phyloP scores from a whole-genome alignment of 2,113 vertebrate genomes.

The Panurus biarmicus region DNA sequence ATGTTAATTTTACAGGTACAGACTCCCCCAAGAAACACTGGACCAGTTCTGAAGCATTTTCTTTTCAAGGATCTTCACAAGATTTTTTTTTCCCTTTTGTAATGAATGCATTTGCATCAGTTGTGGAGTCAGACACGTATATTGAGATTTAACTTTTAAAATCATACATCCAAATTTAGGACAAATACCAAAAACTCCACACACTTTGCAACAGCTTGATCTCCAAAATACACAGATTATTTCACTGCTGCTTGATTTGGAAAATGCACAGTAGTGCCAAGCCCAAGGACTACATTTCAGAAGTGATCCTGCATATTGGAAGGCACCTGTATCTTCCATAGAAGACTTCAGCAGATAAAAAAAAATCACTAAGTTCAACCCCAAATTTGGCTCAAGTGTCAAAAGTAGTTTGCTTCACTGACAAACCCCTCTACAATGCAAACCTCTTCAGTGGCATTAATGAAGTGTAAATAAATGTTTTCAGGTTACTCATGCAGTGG shows the following conservation, averaged over 20 bases:
- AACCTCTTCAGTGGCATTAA: background rate
- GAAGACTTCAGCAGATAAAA: conserved; percentile 43
- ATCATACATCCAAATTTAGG: background rate
- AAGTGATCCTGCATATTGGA: conserved; percentile 68
- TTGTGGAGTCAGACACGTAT: background rate
- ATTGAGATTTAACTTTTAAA: background rate
- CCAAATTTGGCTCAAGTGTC: conserved; percentile 31
- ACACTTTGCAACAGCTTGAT: conserved; percentile 4
- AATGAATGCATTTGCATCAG: background rate
- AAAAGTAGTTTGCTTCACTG: conserved; percentile 7
- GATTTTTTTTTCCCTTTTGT: background rate
- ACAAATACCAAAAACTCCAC: conserved; percentile 12
- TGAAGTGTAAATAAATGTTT: conserved; percentile 3
- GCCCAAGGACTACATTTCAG: conserved; percentile 67
- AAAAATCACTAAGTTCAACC: conserved; percentile 33
- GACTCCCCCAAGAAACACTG: conserved; percentile 27
- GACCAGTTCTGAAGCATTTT: conserved; percentile 53
- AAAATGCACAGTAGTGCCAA: conserved; percentile 46
- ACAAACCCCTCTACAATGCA: background rate
- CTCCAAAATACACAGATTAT: background rate
- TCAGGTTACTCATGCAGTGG: conserved; percentile 37
- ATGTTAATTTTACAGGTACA: conserved; percentile 44
- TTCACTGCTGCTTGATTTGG: background rate
- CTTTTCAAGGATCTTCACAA: background rate
- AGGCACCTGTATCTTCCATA: conserved; percentile 26